Conservation (phyloP, 2,113 vertebrate genomes). For the Riparia riparia region DNA sequence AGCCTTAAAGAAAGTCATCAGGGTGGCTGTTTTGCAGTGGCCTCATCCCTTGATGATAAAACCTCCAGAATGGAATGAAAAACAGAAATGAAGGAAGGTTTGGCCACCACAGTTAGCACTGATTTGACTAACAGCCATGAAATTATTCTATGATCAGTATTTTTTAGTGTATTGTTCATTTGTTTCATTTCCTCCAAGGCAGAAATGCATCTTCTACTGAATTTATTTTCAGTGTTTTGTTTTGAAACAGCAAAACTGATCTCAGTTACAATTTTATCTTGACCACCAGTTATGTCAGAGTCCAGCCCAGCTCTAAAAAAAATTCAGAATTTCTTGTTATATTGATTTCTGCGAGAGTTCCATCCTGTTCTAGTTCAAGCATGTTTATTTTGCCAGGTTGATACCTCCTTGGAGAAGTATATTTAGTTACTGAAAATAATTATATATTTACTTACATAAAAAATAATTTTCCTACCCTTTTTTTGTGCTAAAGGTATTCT, state of each 20-base stretch:
- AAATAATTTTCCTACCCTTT: not conserved
- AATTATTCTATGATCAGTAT: not conserved
- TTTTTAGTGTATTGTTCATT: not conserved
- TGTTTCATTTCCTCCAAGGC: not conserved
- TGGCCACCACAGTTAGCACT: not conserved
- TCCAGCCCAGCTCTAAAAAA: not conserved
- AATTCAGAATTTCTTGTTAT: not conserved
- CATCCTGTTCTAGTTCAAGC: not conserved
- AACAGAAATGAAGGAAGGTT: not conserved
- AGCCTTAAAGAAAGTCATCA: not conserved
- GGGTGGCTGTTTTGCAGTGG: not conserved
- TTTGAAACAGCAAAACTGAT: slow-evolving; percentile 12
- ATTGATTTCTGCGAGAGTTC: slow-evolving; percentile 8
- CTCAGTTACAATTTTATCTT: slow-evolving; percentile 37
- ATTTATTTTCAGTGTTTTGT: slow-evolving; percentile 4
- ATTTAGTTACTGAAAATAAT: not conserved
- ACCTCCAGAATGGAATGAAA: not conserved
- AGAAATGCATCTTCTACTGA: not conserved
- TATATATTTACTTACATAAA: not conserved
- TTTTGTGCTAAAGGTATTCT: not conserved
- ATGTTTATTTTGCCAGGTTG: slow-evolving; percentile 1
- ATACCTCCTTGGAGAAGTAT: not conserved
- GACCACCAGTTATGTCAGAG: not conserved
- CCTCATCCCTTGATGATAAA: not conserved
- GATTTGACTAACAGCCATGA: not conserved